Percentiles rank a stretch among this genome's conserved stretches.
These are phyloP conservation scores for Scaptomyza caliginosa DNA, from an alignment of 2,888 invertebrate genomes.

Conservation along the genomic window DNA sequence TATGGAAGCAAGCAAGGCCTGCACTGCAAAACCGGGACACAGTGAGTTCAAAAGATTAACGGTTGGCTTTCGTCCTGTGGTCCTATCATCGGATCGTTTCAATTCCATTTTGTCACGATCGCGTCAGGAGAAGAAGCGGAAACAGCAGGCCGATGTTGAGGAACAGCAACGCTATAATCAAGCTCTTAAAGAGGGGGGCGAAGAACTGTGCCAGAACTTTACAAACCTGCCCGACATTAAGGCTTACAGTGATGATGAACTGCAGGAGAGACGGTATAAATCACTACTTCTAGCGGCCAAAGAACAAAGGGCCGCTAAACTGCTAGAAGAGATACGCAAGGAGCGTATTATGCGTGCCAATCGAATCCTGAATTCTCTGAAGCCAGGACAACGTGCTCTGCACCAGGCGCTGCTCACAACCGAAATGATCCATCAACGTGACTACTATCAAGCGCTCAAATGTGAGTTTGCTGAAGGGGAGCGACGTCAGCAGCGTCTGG, in stretches of 20 bases:
- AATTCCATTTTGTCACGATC: conserved; percentile 46
- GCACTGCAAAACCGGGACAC: conserved; percentile 5
- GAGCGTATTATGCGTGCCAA: conserved; percentile 59
- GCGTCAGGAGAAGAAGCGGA: conserved; percentile 13
- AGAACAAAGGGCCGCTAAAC: background rate
- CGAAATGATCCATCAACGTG: conserved; percentile 53
- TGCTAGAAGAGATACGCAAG: conserved; percentile 43
- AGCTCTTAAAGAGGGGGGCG: conserved; percentile 54
- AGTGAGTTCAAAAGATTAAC: background rate
- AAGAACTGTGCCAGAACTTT: conserved; percentile 35
- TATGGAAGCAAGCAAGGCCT: conserved; percentile 21
- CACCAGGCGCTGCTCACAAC: conserved; percentile 45
- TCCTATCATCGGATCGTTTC: conserved; percentile 53
- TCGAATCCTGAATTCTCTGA: conserved; percentile 40
- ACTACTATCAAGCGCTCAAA: conserved; percentile 36
- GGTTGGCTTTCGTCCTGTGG: conserved; percentile 30
- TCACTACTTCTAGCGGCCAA: background rate
- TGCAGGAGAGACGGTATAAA: background rate
- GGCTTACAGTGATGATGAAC: conserved; percentile 9
- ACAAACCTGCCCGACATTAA: conserved; percentile 1
- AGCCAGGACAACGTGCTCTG: conserved; percentile 51
- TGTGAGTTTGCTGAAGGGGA: conserved; percentile 42
- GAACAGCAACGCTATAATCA: conserved; percentile 57
- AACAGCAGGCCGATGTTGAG: conserved; percentile 21
- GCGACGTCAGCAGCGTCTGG: conserved; percentile 33